Evolutionary conservation across 2,888 invertebrate species (phyloP), one percentile per base, ranked within the genome.

Genomic region (Drosophila sordidula): DNA sequence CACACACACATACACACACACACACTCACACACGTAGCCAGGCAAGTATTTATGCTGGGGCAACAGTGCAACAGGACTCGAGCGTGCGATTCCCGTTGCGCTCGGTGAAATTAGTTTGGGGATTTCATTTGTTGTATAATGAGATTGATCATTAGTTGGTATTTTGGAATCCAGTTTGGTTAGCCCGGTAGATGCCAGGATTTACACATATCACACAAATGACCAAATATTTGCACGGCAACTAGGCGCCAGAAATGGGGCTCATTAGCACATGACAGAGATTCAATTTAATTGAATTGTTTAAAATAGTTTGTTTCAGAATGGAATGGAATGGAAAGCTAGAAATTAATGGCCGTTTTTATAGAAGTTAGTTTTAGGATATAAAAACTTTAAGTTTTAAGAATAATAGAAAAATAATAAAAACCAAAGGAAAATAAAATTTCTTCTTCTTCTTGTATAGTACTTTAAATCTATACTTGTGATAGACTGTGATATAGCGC

Each of bases 111-210:
- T 84, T 87, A 84, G 75, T 84, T 81, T 64, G 55, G 63, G 72
- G 78, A 80, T 75, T 86, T 78, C 70, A 73, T 78, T 79, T 58
- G 76, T 68, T 61, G 66, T 70, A 71, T 79, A 76, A 75, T 72
- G 57, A 70, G 59, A 72, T 74, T 66, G 72, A 75, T 72, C 82
- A 83, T 83, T 84, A 83, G 73, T 57, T 84, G 50, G 66, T 49
- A 56, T 34, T 77, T 49, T 25, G 44, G 36, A 56, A 42, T 14
- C 4, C n/a, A 9, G 12, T 16, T 12, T 26, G 16, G n/a, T 29
- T 18, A 41, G 41, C 9, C 14, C 34, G 36, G 22, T 36, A 14
- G 36, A 34, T 22, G 12, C 25, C 44, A 3, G 26, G 2, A 29
- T 45, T 45, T 16, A 25, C 38, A 70, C 41, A 12, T 55, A 46